phyloP scores from a whole-genome alignment of 2,113 vertebrate genomes.

The Phodopus roborovskii region DNA sequence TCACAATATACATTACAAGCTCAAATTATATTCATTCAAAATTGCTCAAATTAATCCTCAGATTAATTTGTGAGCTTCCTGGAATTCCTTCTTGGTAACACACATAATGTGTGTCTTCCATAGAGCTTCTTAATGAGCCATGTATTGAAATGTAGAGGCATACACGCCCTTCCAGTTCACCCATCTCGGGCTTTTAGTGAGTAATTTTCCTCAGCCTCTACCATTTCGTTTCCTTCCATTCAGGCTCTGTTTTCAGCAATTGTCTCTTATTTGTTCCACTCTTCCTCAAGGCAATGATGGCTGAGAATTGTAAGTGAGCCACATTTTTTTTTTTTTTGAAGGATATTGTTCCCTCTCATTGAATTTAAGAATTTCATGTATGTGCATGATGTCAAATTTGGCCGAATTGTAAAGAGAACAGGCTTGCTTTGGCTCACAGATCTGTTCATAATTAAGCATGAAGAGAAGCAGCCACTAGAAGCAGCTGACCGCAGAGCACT shows the following conservation, averaged over 20 bases:
- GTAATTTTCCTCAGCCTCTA: neutral
- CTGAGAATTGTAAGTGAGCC: neutral
- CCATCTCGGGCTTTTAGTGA: neutral
- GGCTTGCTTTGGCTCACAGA: neutral
- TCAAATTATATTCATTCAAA: neutral
- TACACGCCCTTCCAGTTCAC: neutral
- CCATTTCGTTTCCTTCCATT: neutral
- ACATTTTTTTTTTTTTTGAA: neutral
- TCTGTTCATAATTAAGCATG: neutral
- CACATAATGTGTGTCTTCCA: fast-evolving
- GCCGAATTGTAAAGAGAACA: neutral
- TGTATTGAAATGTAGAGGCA: neutral
- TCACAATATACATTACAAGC: neutral
- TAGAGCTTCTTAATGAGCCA: neutral
- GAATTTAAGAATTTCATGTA: neutral
- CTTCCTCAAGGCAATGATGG: neutral
- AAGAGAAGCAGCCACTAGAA: neutral
- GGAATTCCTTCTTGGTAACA: neutral
- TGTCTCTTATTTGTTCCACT: neutral
- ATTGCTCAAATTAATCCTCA: neutral
- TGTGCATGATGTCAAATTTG: neutral
- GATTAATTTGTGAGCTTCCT: neutral
- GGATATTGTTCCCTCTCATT: neutral
- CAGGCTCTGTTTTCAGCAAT: neutral
- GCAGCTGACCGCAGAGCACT: neutral